Evolutionary conservation across 2,888 invertebrate species (phyloP), one percentile per base, ranked within the genome.

Genomic region (Lypha dubia): DNA sequence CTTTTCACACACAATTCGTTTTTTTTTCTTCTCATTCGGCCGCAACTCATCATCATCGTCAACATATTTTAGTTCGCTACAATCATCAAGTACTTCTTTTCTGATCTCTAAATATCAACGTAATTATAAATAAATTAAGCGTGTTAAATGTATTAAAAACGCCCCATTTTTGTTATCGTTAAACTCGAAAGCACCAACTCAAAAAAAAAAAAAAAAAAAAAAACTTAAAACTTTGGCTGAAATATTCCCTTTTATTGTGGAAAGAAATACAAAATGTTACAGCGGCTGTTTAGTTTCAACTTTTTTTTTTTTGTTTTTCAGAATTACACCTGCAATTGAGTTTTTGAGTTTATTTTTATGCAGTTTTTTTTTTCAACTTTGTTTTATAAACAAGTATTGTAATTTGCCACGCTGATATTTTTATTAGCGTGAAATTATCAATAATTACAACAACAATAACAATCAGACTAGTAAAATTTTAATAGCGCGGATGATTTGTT

Each of bases 91-190:
- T 70, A 17, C 38, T n/a, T 20, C 46, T 28, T 68, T 63, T 70
- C 35, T 60, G 68, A 76, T 77, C 81, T 63, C 77, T 81, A 63
- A 81, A 53, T 81, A 77, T 62, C 77, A 81, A 71, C 68, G 84
- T 77, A 84, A 84, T 84, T 84, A 84, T 84, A 84, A 84, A 84
- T 84, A 84, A 81, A 84, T 84, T 84, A 84, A 84, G 84, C 84
- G 81, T 84, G 84, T 81, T 81, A 84, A 84, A 84, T 76, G 63
- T 81, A 84, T 77, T 68, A 77, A 81, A 75, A 74, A 84, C 84
- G 77, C 81, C 84, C 81, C 24, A 32, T 68, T 58, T 74, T 58
- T 65, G n/a, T 67, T 80, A 73, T 73, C 67, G 28, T 51, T 22
- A 51, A 51, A 74, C 20, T 53, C n/a, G n/a, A 20, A 75, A 51